These are phyloP conservation scores for Achlya flavicornis DNA, from an alignment of 2,888 invertebrate species.

Conservation along the genomic window DNA sequence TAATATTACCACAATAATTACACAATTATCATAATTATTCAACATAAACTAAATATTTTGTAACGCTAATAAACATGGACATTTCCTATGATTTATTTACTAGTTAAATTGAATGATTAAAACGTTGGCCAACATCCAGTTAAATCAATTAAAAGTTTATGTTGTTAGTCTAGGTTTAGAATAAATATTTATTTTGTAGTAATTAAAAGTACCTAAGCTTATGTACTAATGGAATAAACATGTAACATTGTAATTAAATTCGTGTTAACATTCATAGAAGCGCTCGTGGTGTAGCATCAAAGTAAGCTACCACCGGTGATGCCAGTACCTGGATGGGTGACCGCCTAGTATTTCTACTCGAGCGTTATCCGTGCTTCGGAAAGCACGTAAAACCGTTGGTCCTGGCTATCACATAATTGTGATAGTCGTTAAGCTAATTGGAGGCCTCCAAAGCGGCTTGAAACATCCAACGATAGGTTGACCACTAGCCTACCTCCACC, in stretches of 20 bases:
- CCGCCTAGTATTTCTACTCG: too few species aligned
- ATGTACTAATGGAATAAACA: not conserved
- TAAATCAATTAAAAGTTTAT: not conserved
- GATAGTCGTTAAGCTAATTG: too few species aligned
- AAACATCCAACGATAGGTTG: too few species aligned
- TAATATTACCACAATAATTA: not conserved
- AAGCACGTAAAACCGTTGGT: too few species aligned
- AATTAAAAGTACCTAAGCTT: conserved; percentile 1
- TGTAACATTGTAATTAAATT: not conserved
- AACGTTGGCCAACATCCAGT: not conserved
- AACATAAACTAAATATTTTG: not conserved
- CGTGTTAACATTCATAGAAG: too few species aligned
- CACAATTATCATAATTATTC: not conserved
- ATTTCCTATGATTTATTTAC: conserved; percentile 2
- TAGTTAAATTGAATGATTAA: not conserved
- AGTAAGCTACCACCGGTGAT: too few species aligned
- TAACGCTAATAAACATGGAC: not conserved
- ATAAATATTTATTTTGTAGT: not conserved
- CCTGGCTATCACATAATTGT: too few species aligned
- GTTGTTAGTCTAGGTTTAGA: not conserved
- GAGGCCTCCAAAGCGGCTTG: too few species aligned
- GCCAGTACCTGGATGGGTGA: too few species aligned
- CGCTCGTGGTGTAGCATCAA: too few species aligned
- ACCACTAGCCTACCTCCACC: too few species aligned
- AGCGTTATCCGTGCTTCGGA: too few species aligned